Evolutionary conservation across 1,140 invertebrate genomes (phyloP), one percentile per base, ranked within the genome.

Genomic region (Pristionchus pacificus): DNA sequence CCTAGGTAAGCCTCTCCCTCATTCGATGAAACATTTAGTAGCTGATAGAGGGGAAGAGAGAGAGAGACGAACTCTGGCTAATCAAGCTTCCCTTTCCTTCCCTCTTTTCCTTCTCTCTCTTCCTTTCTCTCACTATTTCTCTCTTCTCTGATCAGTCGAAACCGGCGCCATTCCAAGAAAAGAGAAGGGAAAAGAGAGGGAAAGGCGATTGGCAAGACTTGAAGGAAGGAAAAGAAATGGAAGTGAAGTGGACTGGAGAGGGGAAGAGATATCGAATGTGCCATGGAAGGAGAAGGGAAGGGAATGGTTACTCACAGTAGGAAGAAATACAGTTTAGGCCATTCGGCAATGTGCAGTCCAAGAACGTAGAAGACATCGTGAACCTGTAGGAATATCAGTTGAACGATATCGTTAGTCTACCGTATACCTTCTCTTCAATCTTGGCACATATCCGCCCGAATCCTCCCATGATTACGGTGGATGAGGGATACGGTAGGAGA

Each of bases 361-460:
- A 76, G 31, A 27, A 32, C 64, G 28, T 77, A 76, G 66, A 72
- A 77, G 33, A 68, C 58, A 28, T 70, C 71, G 49, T 75, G 70
- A 32, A 69, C 71, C 30, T 73, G 68, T 49, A 57, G 57, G 65
- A 68, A 68, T 30, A 71, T 33, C 58, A 15, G 31, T 58, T 59
- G 49, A 72, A 68, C 61, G 32, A 72, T 72, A 14, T 19, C 1
- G 33, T 59, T 60, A 58, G n/a, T n/a, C n/a, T n/a, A n/a, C n/a
- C n/a, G n/a, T n/a, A 60, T 68, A 58, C 58, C 60, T 60, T 60
- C 66, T 59, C 60, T 14, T 10, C 38, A 29, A 32, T 15, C 25
- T 28, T 63, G 28, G 32, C 25, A 58, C 49, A 29, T 58, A 68
- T 33, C 27, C 2, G n/a, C 57, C 57, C 60, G 49, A 32, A 59